A percentile compares a stretch with the other conserved stretches of the same genome.
Conservation (phyloP, 2,888 invertebrate genomes). For the Drosophila anomalata region DNA sequence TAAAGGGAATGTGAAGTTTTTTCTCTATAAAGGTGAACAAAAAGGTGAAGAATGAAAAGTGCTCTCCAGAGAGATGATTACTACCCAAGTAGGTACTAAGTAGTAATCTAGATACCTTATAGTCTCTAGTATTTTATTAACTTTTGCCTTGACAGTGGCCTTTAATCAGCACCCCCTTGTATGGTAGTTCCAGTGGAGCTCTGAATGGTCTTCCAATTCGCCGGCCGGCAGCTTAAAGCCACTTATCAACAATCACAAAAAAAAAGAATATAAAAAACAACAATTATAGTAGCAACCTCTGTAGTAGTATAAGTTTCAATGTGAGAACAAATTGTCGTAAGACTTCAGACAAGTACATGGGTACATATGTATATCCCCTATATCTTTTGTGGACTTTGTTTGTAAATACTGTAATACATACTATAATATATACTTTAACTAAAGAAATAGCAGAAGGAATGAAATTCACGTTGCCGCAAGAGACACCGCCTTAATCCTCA, state of each 20-base stretch:
- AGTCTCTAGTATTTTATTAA: background rate
- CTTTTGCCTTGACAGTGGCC: background rate
- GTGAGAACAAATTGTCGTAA: constrained; percentile 16
- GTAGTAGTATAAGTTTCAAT: background rate
- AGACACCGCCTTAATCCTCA: constrained; percentile 13
- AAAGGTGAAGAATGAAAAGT: background rate
- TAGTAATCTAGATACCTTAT: too few relatives aligned
- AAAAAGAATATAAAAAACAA: background rate
- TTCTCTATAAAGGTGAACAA: background rate
- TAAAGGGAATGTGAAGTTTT: background rate
- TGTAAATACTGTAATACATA: background rate
- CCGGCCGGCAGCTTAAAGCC: constrained; percentile 38
- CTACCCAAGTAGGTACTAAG: too few relatives aligned
- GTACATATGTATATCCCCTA: background rate
- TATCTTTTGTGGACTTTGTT: constrained; percentile 7
- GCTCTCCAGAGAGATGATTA: background rate
- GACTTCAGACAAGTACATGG: background rate
- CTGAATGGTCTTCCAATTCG: constrained; percentile 6
- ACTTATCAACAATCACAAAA: constrained; percentile 7
- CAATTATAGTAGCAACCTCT: background rate
- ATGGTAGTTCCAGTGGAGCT: background rate
- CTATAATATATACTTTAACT: constrained; percentile 8
- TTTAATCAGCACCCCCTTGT: background rate
- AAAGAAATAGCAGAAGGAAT: constrained; percentile 1
- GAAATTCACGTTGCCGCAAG: constrained; percentile 34